Evolutionary conservation across 2,797 vertebrate species (phyloP).

Genomic region (Rhincodon typus): DNA sequence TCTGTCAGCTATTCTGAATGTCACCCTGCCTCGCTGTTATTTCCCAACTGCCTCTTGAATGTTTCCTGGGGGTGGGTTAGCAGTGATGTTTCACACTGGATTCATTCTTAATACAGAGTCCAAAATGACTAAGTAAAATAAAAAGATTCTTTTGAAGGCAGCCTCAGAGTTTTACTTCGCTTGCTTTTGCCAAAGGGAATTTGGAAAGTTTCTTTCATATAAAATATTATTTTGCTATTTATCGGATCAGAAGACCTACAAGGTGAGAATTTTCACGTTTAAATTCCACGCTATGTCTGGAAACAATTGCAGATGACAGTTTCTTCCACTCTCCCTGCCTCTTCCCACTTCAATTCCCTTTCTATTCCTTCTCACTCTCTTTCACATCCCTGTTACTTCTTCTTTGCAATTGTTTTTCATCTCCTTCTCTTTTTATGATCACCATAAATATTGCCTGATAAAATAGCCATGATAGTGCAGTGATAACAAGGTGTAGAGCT

Average conservation of each 20-base stretch:
- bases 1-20: neutral
- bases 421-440: neutral
- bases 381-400: neutral
- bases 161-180: neutral
- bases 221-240: neutral
- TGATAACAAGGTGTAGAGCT: neutral
- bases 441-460: neutral
- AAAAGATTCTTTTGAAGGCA: neutral
- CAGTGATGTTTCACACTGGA: neutral
- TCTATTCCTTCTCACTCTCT: neutral
- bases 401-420: neutral
- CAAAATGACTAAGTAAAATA: neutral
- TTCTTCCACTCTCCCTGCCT: neutral
- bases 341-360: neutral
- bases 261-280: neutral
- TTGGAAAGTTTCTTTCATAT: neutral
- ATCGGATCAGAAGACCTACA: neutral
- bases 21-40: neutral
- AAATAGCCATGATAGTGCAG: neutral
- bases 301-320: neutral
- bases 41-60: neutral
- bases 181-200: neutral
- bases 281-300: neutral
- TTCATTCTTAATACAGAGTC: no score
- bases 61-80: neutral